phyloP scores from a whole-genome alignment of 2,113 vertebrate species.

The Elachura formosa region DNA sequence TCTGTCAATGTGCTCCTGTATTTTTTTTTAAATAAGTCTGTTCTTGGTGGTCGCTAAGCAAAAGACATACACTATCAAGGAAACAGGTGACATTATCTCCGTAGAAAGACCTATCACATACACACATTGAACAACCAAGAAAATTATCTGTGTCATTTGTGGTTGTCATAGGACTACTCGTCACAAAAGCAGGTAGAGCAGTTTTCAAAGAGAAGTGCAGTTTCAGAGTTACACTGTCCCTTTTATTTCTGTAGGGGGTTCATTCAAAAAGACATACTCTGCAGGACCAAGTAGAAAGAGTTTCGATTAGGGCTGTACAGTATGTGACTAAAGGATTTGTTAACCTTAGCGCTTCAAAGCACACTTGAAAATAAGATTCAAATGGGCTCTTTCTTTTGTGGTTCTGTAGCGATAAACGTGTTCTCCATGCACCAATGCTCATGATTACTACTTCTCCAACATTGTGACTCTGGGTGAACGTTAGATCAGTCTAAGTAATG shows the following conservation, averaged over 20 bases:
- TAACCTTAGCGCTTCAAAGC: slow-evolving; percentile 64
- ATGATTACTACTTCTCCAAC: slow-evolving; percentile 43
- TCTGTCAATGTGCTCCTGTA: background rate
- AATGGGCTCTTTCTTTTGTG: slow-evolving; percentile 57
- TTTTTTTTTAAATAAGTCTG: background rate
- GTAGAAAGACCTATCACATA: background rate
- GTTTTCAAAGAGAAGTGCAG: slow-evolving; percentile 21
- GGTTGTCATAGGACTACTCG: background rate
- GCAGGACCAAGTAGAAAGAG: background rate
- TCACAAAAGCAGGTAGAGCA: background rate
- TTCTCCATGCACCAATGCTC: slow-evolving; percentile 63
- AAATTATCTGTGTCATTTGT: background rate
- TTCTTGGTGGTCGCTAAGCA: background rate
- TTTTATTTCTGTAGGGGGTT: slow-evolving; percentile 51
- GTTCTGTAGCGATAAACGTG: slow-evolving; percentile 62
- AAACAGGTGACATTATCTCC: background rate
- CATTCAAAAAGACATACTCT: slow-evolving; percentile 34
- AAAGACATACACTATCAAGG: background rate
- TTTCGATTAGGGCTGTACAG: slow-evolving; percentile 36
- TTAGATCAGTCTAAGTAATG: slow-evolving; percentile 48
- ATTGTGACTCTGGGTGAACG: slow-evolving; percentile 31
- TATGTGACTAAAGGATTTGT: slow-evolving; percentile 46
- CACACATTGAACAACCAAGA: background rate
- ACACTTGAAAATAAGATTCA: slow-evolving; percentile 56
- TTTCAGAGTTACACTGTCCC: background rate